Conservation (phyloP, 2,113 vertebrate genomes). For the Heteronetta atricapilla region DNA sequence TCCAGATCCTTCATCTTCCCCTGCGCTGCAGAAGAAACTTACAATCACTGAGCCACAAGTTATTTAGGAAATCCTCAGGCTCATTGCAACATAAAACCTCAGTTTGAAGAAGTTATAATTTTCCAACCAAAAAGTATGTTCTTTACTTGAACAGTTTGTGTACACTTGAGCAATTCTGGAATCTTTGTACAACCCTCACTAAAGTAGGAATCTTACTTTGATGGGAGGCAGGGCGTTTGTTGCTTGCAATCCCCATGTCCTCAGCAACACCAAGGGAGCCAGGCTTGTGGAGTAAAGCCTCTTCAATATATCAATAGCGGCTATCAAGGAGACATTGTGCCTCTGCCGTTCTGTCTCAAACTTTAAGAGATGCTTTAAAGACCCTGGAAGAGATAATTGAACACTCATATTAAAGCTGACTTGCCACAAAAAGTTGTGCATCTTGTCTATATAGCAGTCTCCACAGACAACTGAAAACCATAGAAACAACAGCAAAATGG, state of each 20-base stretch:
- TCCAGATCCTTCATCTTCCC: background rate
- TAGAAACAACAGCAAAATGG: background rate
- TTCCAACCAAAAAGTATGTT: background rate
- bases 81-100: background rate
- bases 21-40: background rate
- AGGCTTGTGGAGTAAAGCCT: conserved; percentile 89
- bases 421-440: background rate
- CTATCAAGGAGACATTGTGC: conserved; percentile 92
- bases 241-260: conserved; percentile 92
- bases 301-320: conserved; percentile 88
- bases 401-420: background rate
- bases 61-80: background rate
- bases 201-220: conserved; percentile 81
- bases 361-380: conserved; percentile 87
- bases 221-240: conserved; percentile 87
- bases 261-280: conserved; percentile 87
- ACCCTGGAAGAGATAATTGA: conserved; percentile 77
- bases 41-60: background rate
- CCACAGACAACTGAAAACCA: background rate
- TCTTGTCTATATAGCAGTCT: background rate
- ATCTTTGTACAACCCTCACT: background rate
- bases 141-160: background rate
- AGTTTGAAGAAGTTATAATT: background rate
- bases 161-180: background rate
- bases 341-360: conserved; percentile 93